Base-by-base conservation (phyloP, 2,888 invertebrate species). In the Hydraecia micacea region DNA sequence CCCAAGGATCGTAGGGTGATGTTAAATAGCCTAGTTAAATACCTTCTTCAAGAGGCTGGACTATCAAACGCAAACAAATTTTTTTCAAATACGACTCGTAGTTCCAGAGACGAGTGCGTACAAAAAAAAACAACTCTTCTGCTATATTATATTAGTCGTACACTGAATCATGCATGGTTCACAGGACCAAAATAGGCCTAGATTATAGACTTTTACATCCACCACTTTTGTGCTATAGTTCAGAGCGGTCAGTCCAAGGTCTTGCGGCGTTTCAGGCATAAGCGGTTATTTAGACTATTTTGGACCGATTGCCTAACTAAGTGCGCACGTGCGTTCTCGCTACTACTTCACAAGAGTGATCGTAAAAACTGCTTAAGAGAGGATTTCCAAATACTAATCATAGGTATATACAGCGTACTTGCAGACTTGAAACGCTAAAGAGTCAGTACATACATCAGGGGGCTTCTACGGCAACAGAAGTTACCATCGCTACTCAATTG, bases 241-340 rank as follows among this genome's bases (percentile, higher is more conserved):
- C 46, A 67, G 25, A 67, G 28, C 21, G 52, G 83, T 65, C 80
- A 83, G 52, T 39, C 21, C 70, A 79, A 83, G 84, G 79, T 79
- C 66, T 62, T 68, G 32, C 3, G 25, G 11, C 15, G 8, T 66
- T 79, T 80, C 28, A 80, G 60, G 28, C 39, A 71, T 55, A 71
- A 46, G 32, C 18, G 11, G 13, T 58, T 42, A 73, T 46, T 55
- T 21, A 28, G 46, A 58, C 36, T 82, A 76, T 75, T 82, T 66
- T 21, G n/a, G 32, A 67, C 36, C 52, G 46, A 55, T 28, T 52
- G 32, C 52, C 28, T 60, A 32, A n/a, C 28, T 60, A 32, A 36
- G 6, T 65, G 15, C n/a, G 60, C 74, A 81, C 74, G 67, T 85
- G 68, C n/a, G 46, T 28, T 72, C 75, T 75, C 46, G 52, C 11